Evolutionary conservation across 1,140 invertebrate species (phyloP).

Genomic region (Drosophila pandora): DNA sequence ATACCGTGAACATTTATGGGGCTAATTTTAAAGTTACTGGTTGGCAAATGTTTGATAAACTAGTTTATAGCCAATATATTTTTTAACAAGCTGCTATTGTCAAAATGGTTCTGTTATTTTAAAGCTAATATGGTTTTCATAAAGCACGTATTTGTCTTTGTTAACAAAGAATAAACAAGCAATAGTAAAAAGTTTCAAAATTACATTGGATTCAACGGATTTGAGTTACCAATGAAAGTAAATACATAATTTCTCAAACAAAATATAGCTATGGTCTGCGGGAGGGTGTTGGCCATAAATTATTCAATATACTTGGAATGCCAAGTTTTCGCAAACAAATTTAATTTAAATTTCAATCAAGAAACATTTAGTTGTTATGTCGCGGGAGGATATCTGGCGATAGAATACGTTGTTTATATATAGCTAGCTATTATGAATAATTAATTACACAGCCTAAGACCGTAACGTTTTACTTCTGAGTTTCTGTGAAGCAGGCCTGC

Average conservation of each 20-base stretch:
- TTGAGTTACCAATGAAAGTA: background rate
- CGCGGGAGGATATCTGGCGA: constrained; percentile 11
- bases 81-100: background rate
- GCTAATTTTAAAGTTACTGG: background rate
- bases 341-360: constrained; percentile 63
- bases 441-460: constrained; percentile 62
- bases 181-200: background rate
- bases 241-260: background rate
- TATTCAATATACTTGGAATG: constrained; percentile 18
- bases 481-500: constrained; percentile 8
- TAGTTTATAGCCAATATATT: constrained; percentile 1
- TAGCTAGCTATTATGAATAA: constrained; percentile 70
- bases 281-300: constrained; percentile 25
- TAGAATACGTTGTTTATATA: constrained; percentile 18
- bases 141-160: background rate
- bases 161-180: background rate
- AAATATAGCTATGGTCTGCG: background rate
- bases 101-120: background rate
- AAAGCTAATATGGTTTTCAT: background rate
- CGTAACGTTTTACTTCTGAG: constrained; percentile 66
- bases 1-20: background rate
- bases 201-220: background rate
- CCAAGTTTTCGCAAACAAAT: constrained; percentile 37
- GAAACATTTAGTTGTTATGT: constrained; percentile 37
- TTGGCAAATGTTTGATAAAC: constrained; percentile 1